These are phyloP conservation scores for Microchrysa polita DNA, from an alignment of 2,888 invertebrate genomes.

Conservation along the genomic window DNA sequence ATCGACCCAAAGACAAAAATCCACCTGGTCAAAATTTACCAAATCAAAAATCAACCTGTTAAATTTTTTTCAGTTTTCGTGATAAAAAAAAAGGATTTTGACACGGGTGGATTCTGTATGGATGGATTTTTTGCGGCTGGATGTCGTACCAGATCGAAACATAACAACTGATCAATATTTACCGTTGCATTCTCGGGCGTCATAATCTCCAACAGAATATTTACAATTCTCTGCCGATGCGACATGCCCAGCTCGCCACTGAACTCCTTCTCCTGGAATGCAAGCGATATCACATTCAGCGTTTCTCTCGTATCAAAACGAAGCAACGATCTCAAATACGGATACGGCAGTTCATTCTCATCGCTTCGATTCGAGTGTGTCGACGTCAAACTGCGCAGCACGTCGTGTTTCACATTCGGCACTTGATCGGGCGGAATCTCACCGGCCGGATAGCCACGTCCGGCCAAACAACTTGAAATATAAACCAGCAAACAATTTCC, in stretches of 20 bases:
- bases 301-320: constrained; percentile 87
- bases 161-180: constrained; percentile 57
- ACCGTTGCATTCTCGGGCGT: constrained; percentile 74
- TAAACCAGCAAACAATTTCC: constrained; percentile 88
- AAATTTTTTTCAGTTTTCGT: no score
- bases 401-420: constrained; percentile 76
- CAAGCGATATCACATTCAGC: constrained; percentile 83
- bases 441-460: constrained; percentile 82
- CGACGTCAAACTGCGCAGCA: constrained; percentile 75
- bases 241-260: constrained; percentile 75
- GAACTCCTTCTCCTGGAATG: constrained; percentile 84
- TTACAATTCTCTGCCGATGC: constrained; percentile 79
- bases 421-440: constrained; percentile 72
- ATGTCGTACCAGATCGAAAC: no score
- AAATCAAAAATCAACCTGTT: no score
- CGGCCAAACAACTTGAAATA: constrained; percentile 87
- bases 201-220: constrained; percentile 81
- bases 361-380: constrained; percentile 72
- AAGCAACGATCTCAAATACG: constrained; percentile 77
- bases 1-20: no score
- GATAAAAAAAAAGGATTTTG: no score
- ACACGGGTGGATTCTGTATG: no score
- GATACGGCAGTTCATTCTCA: constrained; percentile 73
- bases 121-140: no score
- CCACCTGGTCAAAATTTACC: no score